Conservation (phyloP, 2,797 vertebrate species). For the Knipowitschia caucasica region DNA sequence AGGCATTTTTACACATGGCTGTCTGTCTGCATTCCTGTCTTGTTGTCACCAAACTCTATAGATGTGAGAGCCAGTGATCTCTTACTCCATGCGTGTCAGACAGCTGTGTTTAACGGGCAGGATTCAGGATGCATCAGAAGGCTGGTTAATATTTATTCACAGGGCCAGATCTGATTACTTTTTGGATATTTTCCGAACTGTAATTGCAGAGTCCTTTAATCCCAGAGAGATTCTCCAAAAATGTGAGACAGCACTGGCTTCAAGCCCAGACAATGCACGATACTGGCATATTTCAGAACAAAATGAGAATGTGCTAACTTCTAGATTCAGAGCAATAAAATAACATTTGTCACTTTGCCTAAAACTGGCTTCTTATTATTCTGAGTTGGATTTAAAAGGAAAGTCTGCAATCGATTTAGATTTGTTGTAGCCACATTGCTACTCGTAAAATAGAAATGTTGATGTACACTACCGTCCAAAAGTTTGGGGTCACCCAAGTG, state of each 20-base stretch:
- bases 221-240: constrained; percentile 27
- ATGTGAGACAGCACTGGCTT: constrained; percentile 28
- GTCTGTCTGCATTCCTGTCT: constrained; percentile 62
- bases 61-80: constrained; percentile 12
- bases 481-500: too few relatives aligned
- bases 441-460: too few relatives aligned
- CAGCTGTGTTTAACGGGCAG: constrained; percentile 49
- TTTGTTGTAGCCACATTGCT: not conserved
- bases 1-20: constrained; percentile 66
- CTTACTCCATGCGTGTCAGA: constrained; percentile 31
- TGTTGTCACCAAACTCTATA: constrained; percentile 32
- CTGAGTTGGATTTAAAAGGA: not conserved
- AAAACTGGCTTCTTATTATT: not conserved
- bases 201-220: constrained; percentile 35
- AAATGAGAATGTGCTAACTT: constrained; percentile 12
- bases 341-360: constrained; percentile 1
- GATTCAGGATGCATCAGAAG: constrained; percentile 44
- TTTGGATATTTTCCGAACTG: constrained; percentile 34
- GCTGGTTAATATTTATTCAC: constrained; percentile 51
- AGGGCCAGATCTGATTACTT: constrained; percentile 49
- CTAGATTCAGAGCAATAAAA: constrained; percentile 2
- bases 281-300: constrained; percentile 10
- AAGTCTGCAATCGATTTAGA: not conserved
- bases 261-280: constrained; percentile 18
- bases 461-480: too few relatives aligned